phyloP scores from a whole-genome alignment of 2,888 invertebrate genomes.

The Exocentrus adspersus region DNA sequence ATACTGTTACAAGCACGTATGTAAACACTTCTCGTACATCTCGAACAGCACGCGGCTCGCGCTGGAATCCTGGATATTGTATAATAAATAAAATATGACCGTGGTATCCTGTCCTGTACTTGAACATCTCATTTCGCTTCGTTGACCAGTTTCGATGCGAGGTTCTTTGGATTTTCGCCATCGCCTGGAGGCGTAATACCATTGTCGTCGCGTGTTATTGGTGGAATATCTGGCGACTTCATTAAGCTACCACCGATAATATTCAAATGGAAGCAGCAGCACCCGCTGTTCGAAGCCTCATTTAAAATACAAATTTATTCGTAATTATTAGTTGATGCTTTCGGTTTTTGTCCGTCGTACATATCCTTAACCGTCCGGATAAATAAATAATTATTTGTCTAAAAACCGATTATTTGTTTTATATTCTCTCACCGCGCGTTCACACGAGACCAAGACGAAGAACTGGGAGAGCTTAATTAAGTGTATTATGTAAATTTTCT shows the following conservation, averaged over 20 bases:
- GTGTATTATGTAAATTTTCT: slow-evolving; percentile 19
- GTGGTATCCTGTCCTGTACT: too few relatives aligned
- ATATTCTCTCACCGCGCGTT: slow-evolving; percentile 13
- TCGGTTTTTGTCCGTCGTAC: background rate
- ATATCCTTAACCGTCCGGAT: slow-evolving; percentile 1
- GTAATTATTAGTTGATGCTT: slow-evolving; percentile 5
- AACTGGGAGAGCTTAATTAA: background rate
- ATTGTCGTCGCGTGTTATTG: slow-evolving; percentile 2
- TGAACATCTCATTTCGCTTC: too few relatives aligned
- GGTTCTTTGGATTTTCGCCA: too few relatives aligned
- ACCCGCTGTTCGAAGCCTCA: slow-evolving; percentile 11
- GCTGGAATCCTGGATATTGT: too few relatives aligned
- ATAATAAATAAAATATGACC: too few relatives aligned
- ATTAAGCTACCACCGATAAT: slow-evolving; percentile 1
- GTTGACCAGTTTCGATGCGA: too few relatives aligned
- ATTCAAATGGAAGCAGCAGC: slow-evolving; percentile 10
- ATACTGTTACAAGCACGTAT: too few relatives aligned
- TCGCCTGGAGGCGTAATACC: too few relatives aligned
- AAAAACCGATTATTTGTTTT: slow-evolving; percentile 14
- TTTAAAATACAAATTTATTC: slow-evolving; percentile 22
- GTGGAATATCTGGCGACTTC: slow-evolving; percentile 5
- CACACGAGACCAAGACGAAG: background rate
- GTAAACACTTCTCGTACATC: too few relatives aligned
- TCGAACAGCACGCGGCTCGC: too few relatives aligned
- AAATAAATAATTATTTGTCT: slow-evolving; percentile 3